Evolutionary conservation across 2,113 vertebrate genomes (phyloP).

Genomic region (Galeopterus variegatus): DNA sequence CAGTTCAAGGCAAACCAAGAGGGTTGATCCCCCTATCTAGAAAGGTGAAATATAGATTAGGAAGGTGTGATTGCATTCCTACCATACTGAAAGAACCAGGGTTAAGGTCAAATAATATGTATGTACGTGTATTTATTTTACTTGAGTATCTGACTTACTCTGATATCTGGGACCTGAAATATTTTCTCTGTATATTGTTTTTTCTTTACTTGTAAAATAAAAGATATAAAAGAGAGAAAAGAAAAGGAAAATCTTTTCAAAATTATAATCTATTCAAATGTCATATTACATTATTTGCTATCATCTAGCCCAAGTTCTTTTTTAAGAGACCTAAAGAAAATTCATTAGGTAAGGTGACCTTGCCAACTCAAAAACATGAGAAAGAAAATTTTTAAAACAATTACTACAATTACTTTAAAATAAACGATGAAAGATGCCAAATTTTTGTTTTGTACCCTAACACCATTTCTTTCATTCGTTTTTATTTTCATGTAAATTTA

Average conservation of each 20-base stretch:
- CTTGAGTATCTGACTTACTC: not conserved
- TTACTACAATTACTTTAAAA: not conserved
- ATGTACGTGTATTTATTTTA: not conserved
- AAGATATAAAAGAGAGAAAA: not conserved
- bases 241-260: no score
- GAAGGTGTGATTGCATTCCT: not conserved
- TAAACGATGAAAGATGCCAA: not conserved
- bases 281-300: not conserved
- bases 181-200: constrained; percentile 5
- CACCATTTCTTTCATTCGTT: not conserved
- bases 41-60: not conserved
- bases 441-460: not conserved
- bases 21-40: not conserved
- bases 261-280: not conserved
- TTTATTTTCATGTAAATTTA: not conserved
- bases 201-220: constrained; percentile 50
- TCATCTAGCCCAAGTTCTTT: not conserved
- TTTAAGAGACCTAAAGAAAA: not conserved
- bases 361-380: not conserved
- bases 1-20: not conserved
- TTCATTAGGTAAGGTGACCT: not conserved
- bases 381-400: not conserved
- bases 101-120: not conserved
- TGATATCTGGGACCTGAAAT: not conserved
- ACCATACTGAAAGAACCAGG: not conserved